Percentiles rank a stretch among this genome's conserved stretches.
Conservation (phyloP, 2,113 vertebrate genomes). For the Peromyscus californicus region DNA sequence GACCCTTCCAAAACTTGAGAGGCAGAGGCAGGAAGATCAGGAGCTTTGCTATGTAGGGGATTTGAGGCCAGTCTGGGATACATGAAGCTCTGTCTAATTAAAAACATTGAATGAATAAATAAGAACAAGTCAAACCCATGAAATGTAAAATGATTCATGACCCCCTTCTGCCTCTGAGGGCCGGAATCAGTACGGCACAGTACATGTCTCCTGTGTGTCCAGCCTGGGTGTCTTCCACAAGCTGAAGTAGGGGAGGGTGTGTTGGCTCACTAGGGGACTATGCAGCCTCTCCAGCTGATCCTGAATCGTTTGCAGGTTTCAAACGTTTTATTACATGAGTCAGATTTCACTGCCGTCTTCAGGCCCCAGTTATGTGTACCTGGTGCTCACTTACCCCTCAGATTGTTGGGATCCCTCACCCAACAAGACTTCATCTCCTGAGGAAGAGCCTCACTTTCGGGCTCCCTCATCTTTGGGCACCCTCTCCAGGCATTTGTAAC, state of each 20-base stretch:
- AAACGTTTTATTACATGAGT: not conserved
- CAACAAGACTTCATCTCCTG: not conserved
- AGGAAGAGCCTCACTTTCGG: no score
- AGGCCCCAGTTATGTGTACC: not conserved
- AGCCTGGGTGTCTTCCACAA: constrained; percentile 63
- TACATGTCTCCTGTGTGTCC: constrained; percentile 69
- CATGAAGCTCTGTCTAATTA: no score
- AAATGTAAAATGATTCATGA: not conserved
- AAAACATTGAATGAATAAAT: not conserved
- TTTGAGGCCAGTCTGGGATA: not conserved
- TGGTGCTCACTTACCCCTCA: not conserved
- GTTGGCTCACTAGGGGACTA: constrained; percentile 34
- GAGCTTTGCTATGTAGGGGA: not conserved
- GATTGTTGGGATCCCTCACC: no score
- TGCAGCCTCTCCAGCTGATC: constrained; percentile 54
- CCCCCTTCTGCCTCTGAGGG: not conserved
- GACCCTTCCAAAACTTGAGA: not conserved
- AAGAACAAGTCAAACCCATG: not conserved
- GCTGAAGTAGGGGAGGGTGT: constrained; percentile 46
- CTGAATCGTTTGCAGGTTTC: constrained; percentile 58
- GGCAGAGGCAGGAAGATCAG: not conserved
- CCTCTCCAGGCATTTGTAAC: not conserved
- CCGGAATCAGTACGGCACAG: not conserved
- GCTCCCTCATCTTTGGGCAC: not conserved
- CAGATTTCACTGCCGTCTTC: not conserved